phyloP scores from a whole-genome alignment of 2,888 invertebrate species.

The Thera obeliscata region DNA sequence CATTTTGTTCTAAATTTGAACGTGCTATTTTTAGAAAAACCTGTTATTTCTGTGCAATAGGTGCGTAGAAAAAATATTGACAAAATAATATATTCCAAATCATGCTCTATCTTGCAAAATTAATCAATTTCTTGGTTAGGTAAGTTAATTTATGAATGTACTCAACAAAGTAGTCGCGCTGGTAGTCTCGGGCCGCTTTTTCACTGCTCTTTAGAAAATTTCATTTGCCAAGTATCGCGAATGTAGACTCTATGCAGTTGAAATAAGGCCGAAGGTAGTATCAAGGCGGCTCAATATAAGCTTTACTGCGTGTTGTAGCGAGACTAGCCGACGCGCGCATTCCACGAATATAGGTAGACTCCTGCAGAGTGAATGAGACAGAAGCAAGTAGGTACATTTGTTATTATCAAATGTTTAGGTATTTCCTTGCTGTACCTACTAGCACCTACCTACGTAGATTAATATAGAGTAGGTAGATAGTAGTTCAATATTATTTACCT shows the following conservation, averaged over 20 bases:
- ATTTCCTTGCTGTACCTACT: conserved; percentile 62
- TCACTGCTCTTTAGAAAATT: conserved; percentile 46
- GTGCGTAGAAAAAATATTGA: background rate
- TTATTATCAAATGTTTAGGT: conserved; percentile 83
- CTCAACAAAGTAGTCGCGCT: conserved; percentile 79
- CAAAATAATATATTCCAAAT: conserved; percentile 7
- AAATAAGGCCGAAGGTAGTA: conserved; percentile 42
- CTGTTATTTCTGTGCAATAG: conserved; percentile 12
- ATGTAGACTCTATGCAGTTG: conserved; percentile 53
- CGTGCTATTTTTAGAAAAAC: conserved; percentile 55
- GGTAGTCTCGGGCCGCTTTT: conserved; percentile 72
- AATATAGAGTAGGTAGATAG: background rate
- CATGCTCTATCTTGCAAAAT: conserved; percentile 18
- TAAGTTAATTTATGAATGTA: conserved; percentile 77
- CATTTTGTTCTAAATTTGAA: conserved; percentile 69
- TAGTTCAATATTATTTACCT: too few species aligned
- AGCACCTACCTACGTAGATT: background rate
- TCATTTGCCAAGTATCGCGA: conserved; percentile 38
- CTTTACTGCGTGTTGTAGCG: conserved; percentile 63
- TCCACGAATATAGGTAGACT: conserved; percentile 76
- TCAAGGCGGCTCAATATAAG: conserved; percentile 47
- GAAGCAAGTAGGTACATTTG: conserved; percentile 75
- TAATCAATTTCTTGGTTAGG: conserved; percentile 31
- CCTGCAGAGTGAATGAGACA: conserved; percentile 74
- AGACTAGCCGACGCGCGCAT: conserved; percentile 84